Base-by-base conservation (phyloP, 2,797 vertebrate genomes). In the Rhynchotus rufescens region DNA sequence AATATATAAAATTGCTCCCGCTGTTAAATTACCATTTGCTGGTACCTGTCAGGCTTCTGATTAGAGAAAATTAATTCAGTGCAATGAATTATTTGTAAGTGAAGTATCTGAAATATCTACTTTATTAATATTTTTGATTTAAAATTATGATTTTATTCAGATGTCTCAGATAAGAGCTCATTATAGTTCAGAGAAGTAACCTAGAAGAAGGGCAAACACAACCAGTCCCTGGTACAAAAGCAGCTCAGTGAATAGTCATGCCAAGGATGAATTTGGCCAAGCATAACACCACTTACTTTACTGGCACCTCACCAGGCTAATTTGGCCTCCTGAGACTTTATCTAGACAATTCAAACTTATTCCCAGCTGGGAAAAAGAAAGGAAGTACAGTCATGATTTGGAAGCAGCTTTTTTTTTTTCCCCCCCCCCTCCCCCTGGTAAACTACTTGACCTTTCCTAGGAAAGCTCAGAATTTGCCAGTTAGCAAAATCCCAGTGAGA, bases 1-100 rank as follows among this genome's bases (percentile, higher is more conserved):
- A 94, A 90, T 91, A 93, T 3, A 60, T 45, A 34, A 87, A 92
- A 92, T 73, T 73, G 56, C 64, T 83, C 91, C 66, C 69, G 60
- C 81, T 95, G 62, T 89, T 91, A 95, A 88, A 89, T 93, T 91
- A 82, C 61, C 82, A 74, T 95, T 95, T 94, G 16, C 83, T 89
- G 83, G 36, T 82, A 96, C 80, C 89, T 93, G 73, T 69, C 81
- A 93, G 76, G 25, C 34, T 91, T 51, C 51, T 93, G 91, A 91
- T 80, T 92, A 86, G 73, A 92, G 68, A 84, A 94, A 94, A 80
- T 44, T 93, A 78, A 91, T 90, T 79, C 74, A 83, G 56, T 81
- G 38, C 9, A 32, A 93, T 94, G 56, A 95, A 96, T 93, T 93
- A 93, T 94, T 96, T 86, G 84, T 62, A 90, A 96, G 78, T 66